Conservation (phyloP, 1,140 invertebrate genomes). For the Atta cephalotes region DNA sequence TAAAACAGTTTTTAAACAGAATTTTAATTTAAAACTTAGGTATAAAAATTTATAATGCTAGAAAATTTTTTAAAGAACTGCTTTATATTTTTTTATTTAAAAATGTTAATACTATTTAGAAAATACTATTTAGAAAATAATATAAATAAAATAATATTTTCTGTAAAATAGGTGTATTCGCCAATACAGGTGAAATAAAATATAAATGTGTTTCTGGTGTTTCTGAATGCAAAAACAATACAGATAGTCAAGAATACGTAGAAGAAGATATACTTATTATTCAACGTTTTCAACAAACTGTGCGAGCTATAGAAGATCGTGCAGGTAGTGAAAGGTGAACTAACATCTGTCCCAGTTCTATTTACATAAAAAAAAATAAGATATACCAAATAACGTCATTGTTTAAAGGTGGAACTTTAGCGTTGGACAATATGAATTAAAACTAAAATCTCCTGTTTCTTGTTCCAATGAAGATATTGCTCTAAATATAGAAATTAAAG, state of each 20-base stretch:
- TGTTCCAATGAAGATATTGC: conserved; percentile 85
- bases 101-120: conserved; percentile 29
- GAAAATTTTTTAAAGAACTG: neutral
- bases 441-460: conserved; percentile 86
- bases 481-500: conserved; percentile 88
- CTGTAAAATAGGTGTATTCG: conserved; percentile 89
- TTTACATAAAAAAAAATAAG: conserved; percentile 20
- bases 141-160: neutral
- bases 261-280: conserved; percentile 91
- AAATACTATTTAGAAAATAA: conserved; percentile 25
- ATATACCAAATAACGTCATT: conserved; percentile 21
- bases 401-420: conserved; percentile 96
- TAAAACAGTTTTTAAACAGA: neutral
- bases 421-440: conserved; percentile 94
- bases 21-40: neutral
- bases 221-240: conserved; percentile 90
- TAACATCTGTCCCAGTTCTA: conserved; percentile 28
- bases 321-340: conserved; percentile 92
- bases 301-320: conserved; percentile 94
- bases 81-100: neutral
- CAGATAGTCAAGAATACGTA: conserved; percentile 82
- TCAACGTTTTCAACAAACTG: conserved; percentile 93
- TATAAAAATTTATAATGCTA: neutral
- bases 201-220: conserved; percentile 90
- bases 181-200: conserved; percentile 90